Base-by-base conservation (phyloP, 2,888 invertebrate species). In the Epinotia demarniana region DNA sequence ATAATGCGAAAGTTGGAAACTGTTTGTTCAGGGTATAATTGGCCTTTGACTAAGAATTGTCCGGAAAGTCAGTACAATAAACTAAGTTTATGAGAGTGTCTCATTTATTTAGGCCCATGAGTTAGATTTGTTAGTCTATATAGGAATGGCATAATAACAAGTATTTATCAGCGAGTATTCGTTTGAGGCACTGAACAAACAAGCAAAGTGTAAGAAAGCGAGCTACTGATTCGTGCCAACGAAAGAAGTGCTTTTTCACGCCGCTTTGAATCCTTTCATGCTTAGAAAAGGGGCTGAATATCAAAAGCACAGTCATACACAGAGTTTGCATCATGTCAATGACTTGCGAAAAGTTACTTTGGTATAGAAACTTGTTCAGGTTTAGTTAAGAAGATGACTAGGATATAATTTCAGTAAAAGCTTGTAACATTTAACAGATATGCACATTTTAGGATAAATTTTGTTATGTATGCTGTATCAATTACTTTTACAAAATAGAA, bases 171-270 rank as follows among this genome's bases (percentile, higher is more conserved):
- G n/a, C 57, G 55, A 63, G 57, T 64, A 57, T 55, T 62, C 55
- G 23, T 55, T n/a, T 43, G 46, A 63, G 58, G n/a, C 60, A 43
- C n/a, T 66, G 64, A 49, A 53, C 39, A 70, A 75, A 60, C 53
- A 66, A 60, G 39, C 53, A 60, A 64, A 64, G 60, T 53, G 70
- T 70, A 67, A 71, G 64, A 60, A 39, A 64, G 64, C 55, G 39
- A 46, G 63, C 61, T 63, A 73, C 64, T 61, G 70, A 75, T 53
- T 64, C 64, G 64, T 71, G 64, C 60, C 70, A 71, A 61, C 58
- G 70, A 70, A 74, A 71, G 75, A 75, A 66, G 75, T 70, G 75
- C 75, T 58, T 70, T 71, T 75, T 75, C 75, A 75, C 70, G 75
- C 75, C 70, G 75, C 75, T 75, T 75, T 75, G 75, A 75, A 71